Evolutionary conservation across 2,888 invertebrate genomes (phyloP).

Genomic region (Harpalus rubripes): DNA sequence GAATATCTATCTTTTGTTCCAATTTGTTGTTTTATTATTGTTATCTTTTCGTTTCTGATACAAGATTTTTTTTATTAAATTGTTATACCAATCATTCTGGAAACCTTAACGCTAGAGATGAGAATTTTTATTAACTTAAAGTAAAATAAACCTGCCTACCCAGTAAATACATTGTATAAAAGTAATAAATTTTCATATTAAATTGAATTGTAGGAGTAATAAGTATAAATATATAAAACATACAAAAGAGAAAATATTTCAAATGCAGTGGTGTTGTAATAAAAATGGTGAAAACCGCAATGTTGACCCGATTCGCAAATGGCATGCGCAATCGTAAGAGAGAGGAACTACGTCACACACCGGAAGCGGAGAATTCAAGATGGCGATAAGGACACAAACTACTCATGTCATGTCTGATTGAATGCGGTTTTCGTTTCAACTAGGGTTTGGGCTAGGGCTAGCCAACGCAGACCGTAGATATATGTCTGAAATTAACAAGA

Average conservation of each 20-base stretch:
- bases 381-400: conserved; percentile 31
- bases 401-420: conserved; percentile 9
- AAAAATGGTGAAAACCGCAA: conserved; percentile 38
- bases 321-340: conserved; percentile 38
- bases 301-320: conserved; percentile 34
- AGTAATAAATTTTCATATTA: conserved; percentile 12
- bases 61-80: conserved; percentile 34
- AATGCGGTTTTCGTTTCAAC: conserved; percentile 43
- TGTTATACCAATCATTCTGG: conserved; percentile 30
- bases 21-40: conserved; percentile 54
- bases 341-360: conserved; percentile 47
- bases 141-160: conserved; percentile 46
- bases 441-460: conserved; percentile 35
- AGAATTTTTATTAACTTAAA: conserved; percentile 23
- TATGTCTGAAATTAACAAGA: conserved; percentile 51
- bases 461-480: conserved; percentile 24
- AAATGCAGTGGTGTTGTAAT: conserved; percentile 15
- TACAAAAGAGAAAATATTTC: conserved; percentile 25
- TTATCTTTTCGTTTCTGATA: conserved; percentile 38
- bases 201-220: not conserved
- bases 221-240: conserved; percentile 16
- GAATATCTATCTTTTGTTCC: conserved; percentile 48
- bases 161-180: conserved; percentile 24
- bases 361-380: conserved; percentile 40
- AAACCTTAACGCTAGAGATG: conserved; percentile 30